A percentile compares a stretch with the other conserved stretches of the same genome.
These are phyloP conservation scores for Mormyrus lacerda DNA, from an alignment of 2,113 vertebrate species.

Conservation along the genomic window DNA sequence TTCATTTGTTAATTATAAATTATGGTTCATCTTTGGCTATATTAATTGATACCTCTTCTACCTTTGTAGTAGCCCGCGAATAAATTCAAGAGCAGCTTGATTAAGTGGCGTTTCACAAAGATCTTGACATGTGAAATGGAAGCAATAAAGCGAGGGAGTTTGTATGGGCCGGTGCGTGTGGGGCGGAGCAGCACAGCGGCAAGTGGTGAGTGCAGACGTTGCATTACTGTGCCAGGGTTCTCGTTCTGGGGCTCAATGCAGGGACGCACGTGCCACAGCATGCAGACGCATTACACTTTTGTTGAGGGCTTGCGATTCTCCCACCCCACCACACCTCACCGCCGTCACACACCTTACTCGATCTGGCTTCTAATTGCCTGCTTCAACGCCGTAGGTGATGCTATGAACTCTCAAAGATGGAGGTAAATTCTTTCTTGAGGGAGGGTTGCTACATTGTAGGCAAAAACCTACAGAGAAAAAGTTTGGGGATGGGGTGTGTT, in stretches of 20 bases:
- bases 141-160: slow-evolving; percentile 42
- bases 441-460: neutral
- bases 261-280: neutral
- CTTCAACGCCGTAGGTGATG: neutral
- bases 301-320: neutral
- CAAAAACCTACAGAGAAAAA: neutral
- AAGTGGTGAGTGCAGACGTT: neutral
- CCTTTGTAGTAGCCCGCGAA: slow-evolving; percentile 76
- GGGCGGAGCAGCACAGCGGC: neutral
- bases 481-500: neutral
- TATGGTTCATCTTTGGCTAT: slow-evolving; percentile 84
- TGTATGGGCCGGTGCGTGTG: neutral
- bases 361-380: neutral
- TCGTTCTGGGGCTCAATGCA: neutral
- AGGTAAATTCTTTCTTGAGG: neutral
- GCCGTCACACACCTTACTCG: neutral
- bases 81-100: slow-evolving; percentile 90
- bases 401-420: neutral
- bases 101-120: slow-evolving; percentile 67
- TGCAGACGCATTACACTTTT: neutral
- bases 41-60: slow-evolving; percentile 94
- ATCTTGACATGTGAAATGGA: slow-evolving; percentile 54
- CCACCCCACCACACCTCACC: neutral
- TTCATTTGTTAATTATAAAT: slow-evolving; percentile 99
- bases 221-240: neutral